Evolutionary conservation across 2,797 vertebrate genomes (phyloP), one percentile per base, ranked within the genome.

Genomic region (Mus caroli): DNA sequence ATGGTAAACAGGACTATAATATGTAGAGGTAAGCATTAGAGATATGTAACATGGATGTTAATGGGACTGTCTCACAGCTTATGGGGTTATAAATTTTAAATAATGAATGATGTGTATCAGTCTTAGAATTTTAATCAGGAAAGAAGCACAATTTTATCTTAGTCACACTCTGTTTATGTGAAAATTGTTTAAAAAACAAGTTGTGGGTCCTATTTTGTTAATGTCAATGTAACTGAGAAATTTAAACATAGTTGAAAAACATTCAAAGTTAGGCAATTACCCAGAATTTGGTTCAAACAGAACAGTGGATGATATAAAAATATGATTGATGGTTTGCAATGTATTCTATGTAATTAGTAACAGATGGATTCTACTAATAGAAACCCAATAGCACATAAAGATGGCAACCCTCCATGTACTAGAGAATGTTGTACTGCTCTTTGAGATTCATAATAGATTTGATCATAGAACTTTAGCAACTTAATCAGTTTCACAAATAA

Each of bases 231-330:
- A 77, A 94, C 3, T 76, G 58, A 91, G 20, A 92, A 10, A 77
- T 93, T 67, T 73, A 40, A 28, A 75, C 43, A 34, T 46, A 69
- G 82, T 93, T 86, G 46, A 90, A 15, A 89, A 87, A 91, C 69
- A 6, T 62, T 17, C 58, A 77, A 37, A 43, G 28, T 10, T 1
- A 94, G 54, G 9, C 1, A 79, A 12, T 50, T 91, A 60, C 54
- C 5, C 6, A 73, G 54, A 79, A 93, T 87, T 87, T 79, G 22
- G 4, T 37, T 87, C 24, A 1, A 46, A 56, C 60, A 9, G 87
- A 83, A 60, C 1, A 87, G 19, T 54, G 7, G 4, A 34, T 89
- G 54, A n/a, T 83, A 56, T 37, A 88, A 37, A 46, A 91, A 71
- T 9, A 34, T 37, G 8, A 62, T 64, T 64, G 24, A 50, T 62